phyloP scores from a whole-genome alignment of 2,888 invertebrate genomes.

The Caenorhabditis angaria region DNA sequence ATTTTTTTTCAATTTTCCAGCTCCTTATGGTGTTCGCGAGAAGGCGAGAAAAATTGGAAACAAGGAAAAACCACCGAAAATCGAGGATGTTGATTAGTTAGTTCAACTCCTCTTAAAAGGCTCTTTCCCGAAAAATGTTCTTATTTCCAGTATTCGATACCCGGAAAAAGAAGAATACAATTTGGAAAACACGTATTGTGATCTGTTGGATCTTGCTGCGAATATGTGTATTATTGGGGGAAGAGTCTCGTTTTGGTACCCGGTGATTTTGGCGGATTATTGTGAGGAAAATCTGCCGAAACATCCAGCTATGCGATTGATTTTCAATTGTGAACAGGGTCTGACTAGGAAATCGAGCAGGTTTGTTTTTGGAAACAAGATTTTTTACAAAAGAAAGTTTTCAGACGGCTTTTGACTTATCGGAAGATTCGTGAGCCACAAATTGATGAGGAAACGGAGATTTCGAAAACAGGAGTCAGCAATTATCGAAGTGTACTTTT shows the following conservation, averaged over 20 bases:
- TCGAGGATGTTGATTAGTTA: constrained; percentile 2
- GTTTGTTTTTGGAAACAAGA: background rate
- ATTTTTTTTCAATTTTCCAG: too few relatives aligned
- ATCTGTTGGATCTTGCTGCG: constrained; percentile 86
- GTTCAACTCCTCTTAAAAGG: background rate
- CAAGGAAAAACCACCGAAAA: constrained; percentile 51
- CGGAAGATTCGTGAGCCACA: constrained; percentile 48
- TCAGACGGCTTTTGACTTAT: constrained; percentile 62
- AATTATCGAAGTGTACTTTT: constrained; percentile 31
- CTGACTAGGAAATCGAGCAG: constrained; percentile 75
- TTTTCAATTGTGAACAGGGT: constrained; percentile 88
- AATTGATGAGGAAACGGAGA: constrained; percentile 21
- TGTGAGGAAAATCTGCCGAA: constrained; percentile 79
- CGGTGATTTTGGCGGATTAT: constrained; percentile 81
- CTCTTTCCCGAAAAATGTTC: background rate
- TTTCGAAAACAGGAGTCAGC: constrained; percentile 25
- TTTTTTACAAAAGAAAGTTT: constrained; percentile 17
- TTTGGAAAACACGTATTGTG: constrained; percentile 77
- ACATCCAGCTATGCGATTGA: constrained; percentile 82
- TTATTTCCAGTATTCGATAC: constrained; percentile 68
- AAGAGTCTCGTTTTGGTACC: constrained; percentile 93
- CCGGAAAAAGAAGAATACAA: constrained; percentile 83
- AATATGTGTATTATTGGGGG: constrained; percentile 82
- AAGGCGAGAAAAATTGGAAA: constrained; percentile 85
- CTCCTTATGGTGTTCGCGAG: constrained; percentile 94